phyloP scores from a whole-genome alignment of 2,888 invertebrate genomes.

The Penaeus monodon region DNA sequence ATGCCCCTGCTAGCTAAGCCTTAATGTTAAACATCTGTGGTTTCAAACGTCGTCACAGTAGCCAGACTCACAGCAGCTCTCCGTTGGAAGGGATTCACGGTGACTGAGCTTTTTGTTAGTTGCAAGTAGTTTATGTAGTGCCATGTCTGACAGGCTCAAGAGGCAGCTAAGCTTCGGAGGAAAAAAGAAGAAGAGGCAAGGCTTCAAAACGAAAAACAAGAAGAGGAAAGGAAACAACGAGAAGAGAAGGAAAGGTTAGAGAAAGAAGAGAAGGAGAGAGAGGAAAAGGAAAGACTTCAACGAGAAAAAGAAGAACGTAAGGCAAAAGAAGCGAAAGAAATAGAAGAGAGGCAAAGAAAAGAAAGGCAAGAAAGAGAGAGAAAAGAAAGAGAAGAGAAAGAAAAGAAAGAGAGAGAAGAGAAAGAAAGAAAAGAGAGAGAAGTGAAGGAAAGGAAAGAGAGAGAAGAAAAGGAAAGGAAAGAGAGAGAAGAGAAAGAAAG shows the following conservation, averaged over 20 bases:
- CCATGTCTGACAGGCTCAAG: too few species aligned
- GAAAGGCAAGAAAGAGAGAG: neutral
- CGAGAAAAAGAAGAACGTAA: neutral
- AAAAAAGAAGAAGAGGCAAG: neutral
- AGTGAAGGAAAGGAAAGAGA: neutral
- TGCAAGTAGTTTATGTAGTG: too few species aligned
- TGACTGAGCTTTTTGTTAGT: too few species aligned
- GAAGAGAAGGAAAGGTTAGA: conserved; percentile 1
- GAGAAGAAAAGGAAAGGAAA: neutral
- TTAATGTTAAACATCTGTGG: too few species aligned
- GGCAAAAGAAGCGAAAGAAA: neutral
- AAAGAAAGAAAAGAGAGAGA: neutral
- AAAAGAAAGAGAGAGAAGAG: neutral
- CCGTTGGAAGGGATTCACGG: too few species aligned
- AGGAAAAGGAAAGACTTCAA: neutral
- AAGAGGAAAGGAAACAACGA: neutral
- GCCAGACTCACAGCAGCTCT: too few species aligned
- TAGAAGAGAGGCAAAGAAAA: neutral
- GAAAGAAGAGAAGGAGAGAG: neutral
- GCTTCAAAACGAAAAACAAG: neutral
- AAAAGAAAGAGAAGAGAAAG: neutral
- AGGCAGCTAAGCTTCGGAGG: neutral
- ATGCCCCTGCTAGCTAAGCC: too few species aligned
- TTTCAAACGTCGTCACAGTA: too few species aligned
- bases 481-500: neutral